These are phyloP conservation scores for Pelobates fuscus DNA, from an alignment of 2,113 vertebrate genomes.

Conservation along the genomic window DNA sequence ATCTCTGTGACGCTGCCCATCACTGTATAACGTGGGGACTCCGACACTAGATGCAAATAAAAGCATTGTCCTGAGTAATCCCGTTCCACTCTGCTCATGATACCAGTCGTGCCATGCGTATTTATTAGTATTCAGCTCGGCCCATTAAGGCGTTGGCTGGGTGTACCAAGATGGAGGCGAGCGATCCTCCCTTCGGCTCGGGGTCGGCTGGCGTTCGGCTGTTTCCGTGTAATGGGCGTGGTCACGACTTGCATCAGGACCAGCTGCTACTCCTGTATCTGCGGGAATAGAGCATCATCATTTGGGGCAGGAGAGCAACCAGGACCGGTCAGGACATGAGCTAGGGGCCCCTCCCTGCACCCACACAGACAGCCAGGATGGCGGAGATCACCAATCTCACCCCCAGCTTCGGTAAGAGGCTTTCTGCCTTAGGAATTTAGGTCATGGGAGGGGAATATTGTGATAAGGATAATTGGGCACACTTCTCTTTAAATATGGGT, in stretches of 20 bases:
- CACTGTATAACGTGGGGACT: too few species aligned
- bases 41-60: background rate
- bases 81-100: background rate
- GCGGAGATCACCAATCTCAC: slow-evolving; percentile 71
- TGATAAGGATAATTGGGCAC: too few species aligned
- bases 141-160: background rate
- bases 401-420: slow-evolving; percentile 69
- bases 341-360: slow-evolving; percentile 14
- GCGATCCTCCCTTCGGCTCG: background rate
- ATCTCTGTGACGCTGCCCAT: too few species aligned
- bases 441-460: too few species aligned
- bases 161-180: background rate
- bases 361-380: slow-evolving; percentile 58
- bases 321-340: slow-evolving; percentile 27
- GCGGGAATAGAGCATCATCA: slow-evolving; percentile 56
- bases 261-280: slow-evolving; percentile 67
- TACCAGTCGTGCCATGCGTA: background rate
- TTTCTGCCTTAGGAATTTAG: too few species aligned
- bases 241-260: slow-evolving; percentile 63
- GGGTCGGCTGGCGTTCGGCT: background rate
- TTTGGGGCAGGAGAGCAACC: slow-evolving; percentile 10
- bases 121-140: background rate
- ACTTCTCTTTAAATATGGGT: background rate
- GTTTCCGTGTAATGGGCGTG: slow-evolving; percentile 54
- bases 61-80: background rate